These are phyloP conservation scores for Apodemus sylvaticus DNA, from an alignment of 2,113 vertebrate species.

Conservation along the genomic window DNA sequence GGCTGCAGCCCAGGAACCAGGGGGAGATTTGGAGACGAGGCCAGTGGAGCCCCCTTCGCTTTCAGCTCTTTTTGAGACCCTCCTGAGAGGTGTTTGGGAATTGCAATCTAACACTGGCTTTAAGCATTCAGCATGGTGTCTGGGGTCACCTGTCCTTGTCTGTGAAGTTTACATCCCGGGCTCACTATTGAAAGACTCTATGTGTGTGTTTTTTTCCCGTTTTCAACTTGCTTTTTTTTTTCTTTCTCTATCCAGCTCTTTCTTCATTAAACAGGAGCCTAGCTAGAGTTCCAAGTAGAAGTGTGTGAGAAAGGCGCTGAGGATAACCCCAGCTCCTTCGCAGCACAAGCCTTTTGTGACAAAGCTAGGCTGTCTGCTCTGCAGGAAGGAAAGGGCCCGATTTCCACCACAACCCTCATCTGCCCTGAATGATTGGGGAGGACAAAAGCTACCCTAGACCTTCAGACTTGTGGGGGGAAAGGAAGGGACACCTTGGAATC, in stretches of 20 bases:
- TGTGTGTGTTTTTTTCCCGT: constrained; percentile 4
- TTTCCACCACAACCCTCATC: neutral
- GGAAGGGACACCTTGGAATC: neutral
- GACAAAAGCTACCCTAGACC: constrained; percentile 54
- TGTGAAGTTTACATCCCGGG: neutral
- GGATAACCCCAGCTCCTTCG: neutral
- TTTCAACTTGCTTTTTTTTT: neutral
- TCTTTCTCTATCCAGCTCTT: neutral
- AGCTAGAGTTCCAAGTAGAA: neutral
- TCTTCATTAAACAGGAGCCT: constrained; percentile 20
- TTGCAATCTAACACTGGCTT: neutral
- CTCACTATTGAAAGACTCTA: constrained; percentile 1
- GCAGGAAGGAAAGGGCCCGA: neutral
- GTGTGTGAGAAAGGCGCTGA: neutral
- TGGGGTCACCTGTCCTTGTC: constrained; percentile 45
- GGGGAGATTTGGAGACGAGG: constrained; percentile 5
- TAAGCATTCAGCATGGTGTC: neutral
- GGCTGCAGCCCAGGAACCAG: neutral
- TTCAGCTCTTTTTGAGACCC: neutral
- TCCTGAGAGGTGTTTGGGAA: neutral
- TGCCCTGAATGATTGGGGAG: neutral
- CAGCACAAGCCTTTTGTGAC: neutral
- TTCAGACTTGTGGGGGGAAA: constrained; percentile 27
- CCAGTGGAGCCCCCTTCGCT: neutral
- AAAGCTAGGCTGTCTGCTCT: constrained; percentile 15